phyloP scores from a whole-genome alignment of 2,888 invertebrate genomes.

The Conchocele bisecta region DNA sequence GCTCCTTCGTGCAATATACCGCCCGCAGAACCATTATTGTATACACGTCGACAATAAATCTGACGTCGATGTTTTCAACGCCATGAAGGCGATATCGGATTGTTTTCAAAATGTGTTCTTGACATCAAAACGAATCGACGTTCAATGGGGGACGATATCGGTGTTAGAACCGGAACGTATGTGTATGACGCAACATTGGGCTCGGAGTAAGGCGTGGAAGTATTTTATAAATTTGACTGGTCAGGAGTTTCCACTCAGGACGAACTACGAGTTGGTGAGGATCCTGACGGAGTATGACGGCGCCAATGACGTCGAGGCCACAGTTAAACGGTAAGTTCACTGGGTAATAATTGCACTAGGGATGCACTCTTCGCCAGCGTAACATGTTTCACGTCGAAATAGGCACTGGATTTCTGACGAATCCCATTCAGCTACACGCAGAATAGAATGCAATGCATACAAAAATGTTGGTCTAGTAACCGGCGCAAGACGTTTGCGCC shows the following conservation, averaged over 20 bases:
- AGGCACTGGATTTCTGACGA: no score
- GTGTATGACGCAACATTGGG: slow-evolving; percentile 72
- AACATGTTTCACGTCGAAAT: no score
- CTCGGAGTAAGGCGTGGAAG: slow-evolving; percentile 66
- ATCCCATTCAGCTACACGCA: no score
- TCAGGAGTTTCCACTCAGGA: slow-evolving; percentile 76
- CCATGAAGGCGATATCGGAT: slow-evolving; percentile 55
- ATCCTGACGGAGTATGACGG: slow-evolving; percentile 76
- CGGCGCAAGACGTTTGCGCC: no score
- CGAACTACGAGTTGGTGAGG: slow-evolving; percentile 75
- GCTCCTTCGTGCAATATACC: slow-evolving; percentile 74
- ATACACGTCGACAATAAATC: slow-evolving; percentile 77
- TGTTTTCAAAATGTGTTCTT: slow-evolving; percentile 79
- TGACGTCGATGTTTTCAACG: slow-evolving; percentile 52
- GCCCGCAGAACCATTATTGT: slow-evolving; percentile 79
- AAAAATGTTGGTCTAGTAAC: no score
- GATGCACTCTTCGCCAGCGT: no score
- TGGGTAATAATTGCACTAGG: no score
- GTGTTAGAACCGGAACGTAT: slow-evolving; percentile 74
- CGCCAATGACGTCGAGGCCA: slow-evolving; percentile 73
- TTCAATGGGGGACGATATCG: slow-evolving; percentile 73
- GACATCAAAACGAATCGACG: slow-evolving; percentile 55
- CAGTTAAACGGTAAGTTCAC: slow-evolving; percentile 53
- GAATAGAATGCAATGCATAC: no score
- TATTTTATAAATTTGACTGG: slow-evolving; percentile 79